Base-by-base conservation (phyloP, 2,113 vertebrate species). In the Turdus rufiventris region DNA sequence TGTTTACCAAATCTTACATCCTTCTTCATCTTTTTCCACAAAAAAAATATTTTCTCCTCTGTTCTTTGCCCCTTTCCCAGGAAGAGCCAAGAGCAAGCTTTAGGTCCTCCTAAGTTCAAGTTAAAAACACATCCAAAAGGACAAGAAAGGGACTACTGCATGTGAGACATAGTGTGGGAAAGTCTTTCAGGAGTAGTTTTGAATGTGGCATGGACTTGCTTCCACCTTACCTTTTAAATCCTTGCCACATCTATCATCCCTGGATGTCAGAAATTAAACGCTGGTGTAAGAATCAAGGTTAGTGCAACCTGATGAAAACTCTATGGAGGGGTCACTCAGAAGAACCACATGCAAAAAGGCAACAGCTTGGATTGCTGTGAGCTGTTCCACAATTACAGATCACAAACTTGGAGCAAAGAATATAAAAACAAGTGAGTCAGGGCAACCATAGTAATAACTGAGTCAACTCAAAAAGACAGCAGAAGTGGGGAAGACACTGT, bases 371-470 rank as follows among this genome's bases (percentile, higher is more conserved):
- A 72, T 10, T 57, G 34, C 68, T 84, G 43, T 2, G 8, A 71
- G 63, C 38, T 77, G 34, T 16, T 53, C 18, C 7, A 16, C 36
- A 53, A 60, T 21, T 65, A 88, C 8, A 34, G 43, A 62, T 45
- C 19, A 56, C 33, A 79, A 66, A 66, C 43, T 47, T 15, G 31
- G 21, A 76, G 60, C 10, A 77, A 85, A 88, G 60, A 73, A 51
- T 77, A 76, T 6, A 57, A 75, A 89, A 91, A 42, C 54, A 82
- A 70, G 34, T 1, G 5, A 76, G 58, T 74, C 14, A 29, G 31
- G 34, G 54, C 62, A 87, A 88, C 16, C 1, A 3, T 5, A 2
- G 1, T 42, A 75, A 68, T 24, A 87, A 61, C 0, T 0, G 14
- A 68, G 36, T 56, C 28, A 56, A 71, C 40, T 19, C 40, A 6